Base-by-base conservation (phyloP, 2,113 vertebrate genomes). In the Rhynchomys soricoides region DNA sequence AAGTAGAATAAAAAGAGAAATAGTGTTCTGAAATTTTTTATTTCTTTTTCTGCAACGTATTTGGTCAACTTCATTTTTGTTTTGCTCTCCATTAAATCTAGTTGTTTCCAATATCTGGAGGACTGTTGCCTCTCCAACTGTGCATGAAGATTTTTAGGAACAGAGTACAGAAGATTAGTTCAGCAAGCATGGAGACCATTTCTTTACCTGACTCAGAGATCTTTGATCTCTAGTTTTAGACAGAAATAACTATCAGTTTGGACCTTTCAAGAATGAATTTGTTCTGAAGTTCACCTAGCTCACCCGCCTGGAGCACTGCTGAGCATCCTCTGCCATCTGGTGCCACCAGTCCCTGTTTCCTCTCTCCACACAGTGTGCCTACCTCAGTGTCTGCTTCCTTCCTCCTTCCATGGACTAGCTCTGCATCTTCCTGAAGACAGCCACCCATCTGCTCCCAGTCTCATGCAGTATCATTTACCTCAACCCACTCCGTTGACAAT, bases 1-100 rank as follows among this genome's bases (percentile, higher is more conserved):
- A 79, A 93, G 29, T 40, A 95, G 34, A 83, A n/a, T 86, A 78
- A 64, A 96, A 86, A 59, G 64, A 64, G 57, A 88, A 95, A 90
- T n/a, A 22, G 7, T 71, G 2, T 93, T 59, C 57, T 50, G 11
- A 90, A 52, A 10, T 68, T 90, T 95, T 79, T n/a, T 86, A 15
- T 94, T 89, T 79, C 31, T 66, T 91, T 79, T 90, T 66, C 45
- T 96, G 10, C 7, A 77, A 13, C 55, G 17, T 86, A 17, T 82
- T 97, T 85, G 6, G 74, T 64, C 55, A 89, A 43, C n/a, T 15
- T 91, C n/a, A 71, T 87, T 95, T 85, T 45, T n/a, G n/a, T 93
- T 93, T 85, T 6, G 1, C 24, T 45, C 73, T 94, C n/a, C 62
- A 22, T 31, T 82, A 95, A 92, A 92, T 70, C 40, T 19, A 92